These are phyloP conservation scores for Andrena praecox DNA, from an alignment of 2,888 invertebrate species.

Conservation along the genomic window DNA sequence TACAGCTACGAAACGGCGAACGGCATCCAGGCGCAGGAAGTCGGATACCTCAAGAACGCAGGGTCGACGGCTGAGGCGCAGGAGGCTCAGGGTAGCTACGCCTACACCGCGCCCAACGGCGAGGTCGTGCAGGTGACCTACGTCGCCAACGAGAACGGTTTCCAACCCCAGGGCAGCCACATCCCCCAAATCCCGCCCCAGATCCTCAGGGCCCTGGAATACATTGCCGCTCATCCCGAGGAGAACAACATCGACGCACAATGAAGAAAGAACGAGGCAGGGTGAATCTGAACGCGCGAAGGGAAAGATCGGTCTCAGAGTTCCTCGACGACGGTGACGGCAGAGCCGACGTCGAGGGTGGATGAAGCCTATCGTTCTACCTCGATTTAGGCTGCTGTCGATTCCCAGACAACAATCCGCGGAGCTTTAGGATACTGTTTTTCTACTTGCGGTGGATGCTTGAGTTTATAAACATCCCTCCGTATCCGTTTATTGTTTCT, in stretches of 20 bases:
- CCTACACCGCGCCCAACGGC: conserved; percentile 88
- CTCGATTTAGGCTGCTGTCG: neutral
- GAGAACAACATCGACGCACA: conserved; percentile 68
- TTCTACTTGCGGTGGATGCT: neutral
- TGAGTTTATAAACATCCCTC: neutral
- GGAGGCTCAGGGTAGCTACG: conserved; percentile 85
- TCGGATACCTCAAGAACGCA: conserved; percentile 86
- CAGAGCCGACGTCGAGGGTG: neutral
- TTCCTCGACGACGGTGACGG: neutral
- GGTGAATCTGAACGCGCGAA: neutral
- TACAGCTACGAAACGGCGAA: conserved; percentile 85
- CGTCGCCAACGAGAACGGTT: conserved; percentile 90
- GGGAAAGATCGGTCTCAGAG: conserved; percentile 14
- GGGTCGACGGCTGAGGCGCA: conserved; percentile 86
- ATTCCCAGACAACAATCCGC: no score
- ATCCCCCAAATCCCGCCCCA: conserved; percentile 83
- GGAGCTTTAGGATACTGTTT: neutral
- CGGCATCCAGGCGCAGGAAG: conserved; percentile 85
- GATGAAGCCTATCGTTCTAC: neutral
- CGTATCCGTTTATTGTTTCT: neutral
- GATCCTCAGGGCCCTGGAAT: conserved; percentile 83
- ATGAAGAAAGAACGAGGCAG: conserved; percentile 13
- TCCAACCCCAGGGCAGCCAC: conserved; percentile 87
- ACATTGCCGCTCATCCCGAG: conserved; percentile 80
- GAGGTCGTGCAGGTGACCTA: conserved; percentile 87